Evolutionary conservation across 2,888 invertebrate species (phyloP), one percentile per base, ranked within the genome.

Genomic region (Lottia scabra): DNA sequence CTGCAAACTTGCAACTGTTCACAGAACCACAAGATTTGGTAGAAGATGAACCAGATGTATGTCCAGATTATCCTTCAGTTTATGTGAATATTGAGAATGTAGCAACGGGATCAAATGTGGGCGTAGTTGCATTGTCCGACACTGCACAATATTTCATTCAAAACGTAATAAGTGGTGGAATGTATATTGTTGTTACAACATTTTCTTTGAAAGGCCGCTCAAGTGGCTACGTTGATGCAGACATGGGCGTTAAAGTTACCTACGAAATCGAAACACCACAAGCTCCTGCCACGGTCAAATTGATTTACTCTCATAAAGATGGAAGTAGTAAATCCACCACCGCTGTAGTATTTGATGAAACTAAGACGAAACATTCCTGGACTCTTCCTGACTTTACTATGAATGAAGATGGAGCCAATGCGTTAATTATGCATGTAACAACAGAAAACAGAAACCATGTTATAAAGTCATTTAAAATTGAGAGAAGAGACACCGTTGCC

Each of bases 1-100:
- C 79, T 16, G 83, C 84, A 10, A 76, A 73, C 56, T 70, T 79
- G 30, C 83, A 82, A 10, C 77, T 75, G 48, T 84, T 82, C 71
- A 70, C 66, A 13, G 73, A 81, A 12, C 82, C 78, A 66, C 48
- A 65, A 63, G 83, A 84, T 75, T 69, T 69, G 3, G 70, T 80
- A 16, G 74, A 68, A 0, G 65, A 79, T 5, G 76, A 79, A 65
- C 77, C 75, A 72, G 48, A 65, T 15, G 69, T 74, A 43, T 82
- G 82, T 69, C 26, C 69, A 43, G 74, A 76, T 65, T 67, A 63
- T 16, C 45, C 70, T 16, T 75, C 77, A 0, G 72, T 76, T 13
- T 68, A 65, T 63, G 80, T 78, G 80, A 73, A 27, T 15, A 80
- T 77, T 63, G 65, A 45, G 16, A 46, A 75, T 38, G 43, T 78